Percentiles rank a stretch among this genome's conserved stretches.
phyloP scores from a whole-genome alignment of 2,888 invertebrate genomes.

The Criorhina ranunculi region DNA sequence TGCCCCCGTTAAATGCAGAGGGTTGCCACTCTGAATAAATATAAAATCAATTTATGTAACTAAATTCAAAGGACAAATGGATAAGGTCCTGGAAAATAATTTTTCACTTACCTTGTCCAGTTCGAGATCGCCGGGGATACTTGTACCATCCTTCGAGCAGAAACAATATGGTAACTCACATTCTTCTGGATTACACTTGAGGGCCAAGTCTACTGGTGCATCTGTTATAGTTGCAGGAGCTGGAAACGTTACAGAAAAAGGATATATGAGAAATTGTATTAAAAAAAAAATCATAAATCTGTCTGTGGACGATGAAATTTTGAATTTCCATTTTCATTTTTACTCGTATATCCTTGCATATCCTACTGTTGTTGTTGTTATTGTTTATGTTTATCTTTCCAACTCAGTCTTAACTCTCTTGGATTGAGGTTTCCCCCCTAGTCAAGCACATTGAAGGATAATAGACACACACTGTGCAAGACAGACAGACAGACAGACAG shows the following conservation, averaged over 20 bases:
- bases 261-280: too few species aligned
- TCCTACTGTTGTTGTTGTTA: slow-evolving; percentile 4
- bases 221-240: slow-evolving; percentile 93
- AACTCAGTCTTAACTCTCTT: background rate
- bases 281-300: slow-evolving; percentile 53
- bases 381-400: slow-evolving; percentile 49
- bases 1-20: too few species aligned
- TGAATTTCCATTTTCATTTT: slow-evolving; percentile 22
- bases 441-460: slow-evolving; percentile 65
- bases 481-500: too few species aligned
- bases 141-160: slow-evolving; percentile 95
- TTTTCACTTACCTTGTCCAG: slow-evolving; percentile 89
- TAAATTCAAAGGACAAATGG: slow-evolving; percentile 7
- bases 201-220: slow-evolving; percentile 91
- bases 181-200: slow-evolving; percentile 90
- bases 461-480: slow-evolving; percentile 40
- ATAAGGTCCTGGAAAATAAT: background rate
- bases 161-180: slow-evolving; percentile 95
- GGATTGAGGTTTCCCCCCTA: slow-evolving; percentile 30
- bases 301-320: slow-evolving; percentile 27
- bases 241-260: slow-evolving; percentile 81
- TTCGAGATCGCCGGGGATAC: slow-evolving; percentile 93
- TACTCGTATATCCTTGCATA: background rate
- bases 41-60: slow-evolving; percentile 31
- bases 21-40: too few species aligned